Evolutionary conservation across 2,888 invertebrate species (phyloP), one percentile per base, ranked within the genome.

Genomic region (Scaptomyza reducta): DNA sequence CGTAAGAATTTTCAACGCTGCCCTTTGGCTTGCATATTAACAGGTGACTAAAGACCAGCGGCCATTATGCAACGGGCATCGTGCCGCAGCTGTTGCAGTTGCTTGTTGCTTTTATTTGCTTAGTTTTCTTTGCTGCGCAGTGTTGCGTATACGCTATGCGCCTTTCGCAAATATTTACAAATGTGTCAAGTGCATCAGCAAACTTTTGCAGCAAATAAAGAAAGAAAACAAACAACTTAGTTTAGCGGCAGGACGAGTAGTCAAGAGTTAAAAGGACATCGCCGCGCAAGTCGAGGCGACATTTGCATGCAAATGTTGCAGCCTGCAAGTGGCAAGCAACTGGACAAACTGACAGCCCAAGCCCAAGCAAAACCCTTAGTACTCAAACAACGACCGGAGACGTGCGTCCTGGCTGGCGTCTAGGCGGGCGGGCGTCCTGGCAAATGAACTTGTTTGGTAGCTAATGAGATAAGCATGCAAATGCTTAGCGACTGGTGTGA

Each of bases 401-500:
- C 82, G 70, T 70, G 75, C 67, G 65, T 22, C 57, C 65, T 54
- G 22, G n/a, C 25, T 25, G 25, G 3, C 25, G 25, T 25, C 25
- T 5, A 4, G 27, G 6, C 7, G 27, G 27, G 31, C 31, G 75
- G 22, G 22, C 67, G 65, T 29, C 57, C 65, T 54, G 59, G 29
- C 79, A 80, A 81, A 83, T 83, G 75, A 82, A 83, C 81, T 79
- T 83, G 83, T 83, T 83, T 83, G 77, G 74, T 72, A 70, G 83
- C 84, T 82, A 82, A 83, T 83, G 75, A 81, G 83, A 82, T 83
- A 82, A 82, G 73, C 82, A 73, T 79, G 83, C 70, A 80, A 80
- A 79, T 77, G 69, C 40, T 53, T 45, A 38, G 56, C 55, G 41
- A 40, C 49, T 42, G 54, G 22, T 22, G 27, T 27, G 49, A 16